Base-by-base conservation (phyloP, 1,140 invertebrate genomes). In the Bombus superbus region DNA sequence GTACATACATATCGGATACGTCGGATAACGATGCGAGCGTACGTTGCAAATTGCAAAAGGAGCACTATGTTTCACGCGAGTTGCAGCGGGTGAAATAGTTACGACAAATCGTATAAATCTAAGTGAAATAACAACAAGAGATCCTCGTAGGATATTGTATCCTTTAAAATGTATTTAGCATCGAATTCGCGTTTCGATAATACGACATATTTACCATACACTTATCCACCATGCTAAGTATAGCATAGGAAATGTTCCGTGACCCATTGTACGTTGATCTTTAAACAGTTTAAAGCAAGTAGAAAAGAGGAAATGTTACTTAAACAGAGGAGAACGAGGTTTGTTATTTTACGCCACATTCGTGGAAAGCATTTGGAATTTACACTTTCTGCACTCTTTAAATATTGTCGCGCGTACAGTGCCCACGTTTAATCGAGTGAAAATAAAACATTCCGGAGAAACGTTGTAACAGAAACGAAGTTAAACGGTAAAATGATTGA, bases 351-450 rank as follows among this genome's bases (percentile, higher is more conserved):
- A 35, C 32, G 18, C 15, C 8, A 22, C 32, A 68, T 68, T 68
- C 18, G 66, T 32, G 18, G 32, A 68, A 18, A 32, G 32, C 35
- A 68, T 25, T 68, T 35, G 18, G 3, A 68, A 32, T 68, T 68
- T 68, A 35, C 66, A 68, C 66, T 68, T 68, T 68, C 66, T 66
- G 32, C 38, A 38, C 66, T 68, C 66, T 62, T 68, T 22, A 35
- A 68, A 68, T 68, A 68, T 35, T 35, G 35, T 38, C 32, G 18
- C 18, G 4, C 32, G 15, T 68, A 35, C 15, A 18, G 5, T 68
- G 10, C 15, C 1, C 3, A 22, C 18, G 18, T 22, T 38, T 18
- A 68, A 68, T 22, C 9, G 1, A 9, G 6, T 18, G 15, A 9
- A 68, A 35, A 38, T 22, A 18, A 38, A 68, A 2, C 18, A 18